A percentile compares a stretch with the other conserved stretches of the same genome.
phyloP scores from a whole-genome alignment of 2,113 vertebrate genomes.

The Caloenas nicobarica region DNA sequence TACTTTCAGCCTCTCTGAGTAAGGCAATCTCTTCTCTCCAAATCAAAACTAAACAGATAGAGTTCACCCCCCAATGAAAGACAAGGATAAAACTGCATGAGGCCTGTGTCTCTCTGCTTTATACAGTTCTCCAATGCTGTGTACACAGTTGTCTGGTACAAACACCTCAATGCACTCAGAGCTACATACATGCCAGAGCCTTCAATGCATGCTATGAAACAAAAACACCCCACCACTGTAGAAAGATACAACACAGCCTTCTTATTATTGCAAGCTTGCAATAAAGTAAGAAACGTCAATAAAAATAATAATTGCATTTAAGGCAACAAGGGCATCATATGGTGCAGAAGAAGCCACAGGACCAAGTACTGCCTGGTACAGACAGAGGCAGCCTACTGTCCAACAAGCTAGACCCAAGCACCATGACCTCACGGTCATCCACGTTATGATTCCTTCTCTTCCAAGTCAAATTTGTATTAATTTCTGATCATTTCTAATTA shows the following conservation, averaged over 20 bases:
- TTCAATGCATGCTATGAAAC: not conserved
- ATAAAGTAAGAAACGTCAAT: not conserved
- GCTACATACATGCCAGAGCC: not conserved
- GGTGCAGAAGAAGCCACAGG: not conserved
- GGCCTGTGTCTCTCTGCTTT: not conserved
- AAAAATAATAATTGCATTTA: not conserved
- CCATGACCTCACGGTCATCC: not conserved
- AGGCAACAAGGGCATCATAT: not conserved
- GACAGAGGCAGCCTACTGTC: not conserved
- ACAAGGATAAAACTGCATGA: not conserved
- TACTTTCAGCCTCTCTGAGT: not conserved
- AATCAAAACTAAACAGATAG: not conserved
- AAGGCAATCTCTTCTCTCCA: not conserved
- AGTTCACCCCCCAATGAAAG: not conserved
- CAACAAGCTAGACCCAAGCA: not conserved
- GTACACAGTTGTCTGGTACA: not conserved
- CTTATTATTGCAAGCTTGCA: not conserved
- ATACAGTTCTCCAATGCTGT: not conserved
- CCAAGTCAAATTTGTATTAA: not conserved
- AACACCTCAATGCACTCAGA: not conserved
- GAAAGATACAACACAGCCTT: not conserved
- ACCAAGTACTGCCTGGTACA: not conserved
- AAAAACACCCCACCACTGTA: not conserved
- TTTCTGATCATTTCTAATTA: not conserved
- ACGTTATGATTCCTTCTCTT: not conserved